Base-by-base conservation (phyloP, 2,888 invertebrate genomes). In the Nasonia oneida region DNA sequence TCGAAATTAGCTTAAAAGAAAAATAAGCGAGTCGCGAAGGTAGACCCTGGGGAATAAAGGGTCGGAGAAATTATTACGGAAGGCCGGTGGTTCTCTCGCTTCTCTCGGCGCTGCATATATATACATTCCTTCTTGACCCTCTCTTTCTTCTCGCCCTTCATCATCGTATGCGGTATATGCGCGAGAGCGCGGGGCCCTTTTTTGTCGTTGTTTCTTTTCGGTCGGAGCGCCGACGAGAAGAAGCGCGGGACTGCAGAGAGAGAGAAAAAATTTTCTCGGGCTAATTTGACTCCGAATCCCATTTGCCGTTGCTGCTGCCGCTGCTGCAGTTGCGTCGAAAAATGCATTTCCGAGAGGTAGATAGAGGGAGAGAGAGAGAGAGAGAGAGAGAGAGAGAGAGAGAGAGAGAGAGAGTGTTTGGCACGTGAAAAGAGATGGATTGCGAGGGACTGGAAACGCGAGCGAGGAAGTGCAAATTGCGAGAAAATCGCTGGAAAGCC, bases 91-190 rank as follows among this genome's bases (percentile, higher is more conserved):
- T 67, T 67, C 18, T 15, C 5, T 4, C 29, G 23, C 64, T 67
- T 15, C 67, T 67, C 67, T 33, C 1, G 10, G 42, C 47, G 67
- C 67, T 37, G 29, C 29, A 33, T 67, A 67, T 33, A 61, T 61
- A 61, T 61, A 61, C 57, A 33, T 67, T 67, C 67, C 23, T 4
- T 67, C 29, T 29, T 29, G 29, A 14, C 14, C 33, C 67, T 33
- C 67, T 67, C 67, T 67, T 67, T 67, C 64, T 67, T 67, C 67
- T 29, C 67, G 67, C 67, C 67, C 67, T 67, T 67, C 67, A 67
- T 67, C 67, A 67, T 61, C 61, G 61, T 23, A n/a, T 23, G 53
- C 15, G 15, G 15, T 8, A 23, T 64, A 23, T 64, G 8, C 18
- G 14, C 64, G 29, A 29, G 29, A 29, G 29, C 29, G 64, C 23